Evolutionary conservation across 2,888 invertebrate genomes (phyloP).

Genomic region (Tolmerus cingulatus): DNA sequence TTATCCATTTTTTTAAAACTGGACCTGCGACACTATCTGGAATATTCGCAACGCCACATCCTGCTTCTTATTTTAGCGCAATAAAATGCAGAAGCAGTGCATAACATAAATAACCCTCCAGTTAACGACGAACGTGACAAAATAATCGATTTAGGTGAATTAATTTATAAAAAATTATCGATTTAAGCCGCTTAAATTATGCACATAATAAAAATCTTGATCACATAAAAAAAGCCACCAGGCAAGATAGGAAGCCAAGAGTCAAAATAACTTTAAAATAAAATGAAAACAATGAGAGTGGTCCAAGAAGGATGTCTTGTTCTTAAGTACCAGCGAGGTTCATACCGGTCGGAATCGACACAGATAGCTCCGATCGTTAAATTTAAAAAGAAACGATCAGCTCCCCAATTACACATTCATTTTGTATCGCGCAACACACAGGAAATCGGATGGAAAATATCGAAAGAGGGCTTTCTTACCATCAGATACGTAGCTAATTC

Average conservation of each 20-base stretch:
- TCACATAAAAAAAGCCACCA: background rate
- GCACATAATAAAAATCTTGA: background rate
- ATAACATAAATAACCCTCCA: background rate
- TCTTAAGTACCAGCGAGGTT: background rate
- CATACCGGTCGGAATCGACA: background rate
- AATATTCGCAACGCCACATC: background rate
- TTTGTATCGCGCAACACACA: background rate
- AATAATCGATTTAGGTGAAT: background rate
- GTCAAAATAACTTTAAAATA: background rate
- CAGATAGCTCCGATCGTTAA: background rate
- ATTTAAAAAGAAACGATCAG: background rate
- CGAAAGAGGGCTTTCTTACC: background rate
- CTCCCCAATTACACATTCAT: background rate
- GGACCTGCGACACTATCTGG: background rate
- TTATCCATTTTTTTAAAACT: background rate
- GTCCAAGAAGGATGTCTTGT: background rate
- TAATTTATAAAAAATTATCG: background rate
- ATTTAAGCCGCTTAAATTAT: background rate
- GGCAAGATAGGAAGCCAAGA: background rate
- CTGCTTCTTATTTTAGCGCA: background rate
- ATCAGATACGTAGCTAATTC: background rate
- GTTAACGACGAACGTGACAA: background rate
- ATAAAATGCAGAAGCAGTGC: background rate
- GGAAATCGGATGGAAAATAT: constrained; percentile 14
- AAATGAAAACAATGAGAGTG: background rate